These are phyloP conservation scores for Lasioglossum zephyrum DNA, from an alignment of 2,888 invertebrate species.

Conservation along the genomic window DNA sequence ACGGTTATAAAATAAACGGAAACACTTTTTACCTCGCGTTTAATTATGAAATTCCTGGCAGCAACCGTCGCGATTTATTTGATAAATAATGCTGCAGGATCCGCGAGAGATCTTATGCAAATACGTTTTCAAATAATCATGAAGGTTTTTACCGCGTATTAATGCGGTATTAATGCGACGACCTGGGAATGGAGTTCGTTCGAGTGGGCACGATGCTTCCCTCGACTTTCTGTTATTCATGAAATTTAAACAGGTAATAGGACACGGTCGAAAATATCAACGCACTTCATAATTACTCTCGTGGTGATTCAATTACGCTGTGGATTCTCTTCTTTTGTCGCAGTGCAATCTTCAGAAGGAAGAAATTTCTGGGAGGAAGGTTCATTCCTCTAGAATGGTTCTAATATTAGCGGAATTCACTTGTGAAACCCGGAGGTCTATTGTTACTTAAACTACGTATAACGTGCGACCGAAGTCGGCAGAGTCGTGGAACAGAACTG, in stretches of 20 bases:
- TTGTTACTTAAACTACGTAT: slow-evolving; percentile 13
- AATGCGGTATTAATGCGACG: background rate
- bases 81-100: background rate
- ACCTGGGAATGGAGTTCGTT: background rate
- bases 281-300: background rate
- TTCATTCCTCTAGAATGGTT: background rate
- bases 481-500: slow-evolving; percentile 8
- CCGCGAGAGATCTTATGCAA: background rate
- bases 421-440: slow-evolving; percentile 22
- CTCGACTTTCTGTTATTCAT: background rate
- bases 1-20: background rate
- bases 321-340: background rate
- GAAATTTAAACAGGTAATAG: background rate
- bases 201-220: background rate
- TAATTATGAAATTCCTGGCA: background rate
- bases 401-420: background rate
- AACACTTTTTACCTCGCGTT: background rate
- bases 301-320: background rate
- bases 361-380: background rate
- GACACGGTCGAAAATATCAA: background rate
- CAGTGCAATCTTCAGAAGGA: background rate
- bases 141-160: background rate
- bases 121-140: background rate
- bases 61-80: background rate
- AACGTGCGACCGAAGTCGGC: slow-evolving; percentile 13